Evolutionary conservation across 2,888 invertebrate genomes (phyloP).

Genomic region (Ennomos erosarius): DNA sequence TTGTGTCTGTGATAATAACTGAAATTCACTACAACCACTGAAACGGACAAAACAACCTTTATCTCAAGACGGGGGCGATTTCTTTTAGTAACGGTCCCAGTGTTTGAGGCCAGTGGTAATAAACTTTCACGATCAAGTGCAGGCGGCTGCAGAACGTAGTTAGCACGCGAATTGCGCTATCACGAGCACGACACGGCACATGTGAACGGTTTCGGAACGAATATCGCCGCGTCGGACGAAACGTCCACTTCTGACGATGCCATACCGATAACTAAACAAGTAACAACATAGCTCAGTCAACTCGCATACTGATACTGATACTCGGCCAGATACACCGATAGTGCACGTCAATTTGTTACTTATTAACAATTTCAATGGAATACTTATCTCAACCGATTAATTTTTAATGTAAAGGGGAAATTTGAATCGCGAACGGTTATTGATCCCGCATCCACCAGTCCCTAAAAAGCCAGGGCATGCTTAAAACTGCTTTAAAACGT

Average conservation of each 20-base stretch:
- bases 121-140: conserved; percentile 83
- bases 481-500: too few species aligned
- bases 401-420: too few species aligned
- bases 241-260: conserved; percentile 69
- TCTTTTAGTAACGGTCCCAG: conserved; percentile 77
- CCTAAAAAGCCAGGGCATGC: too few species aligned
- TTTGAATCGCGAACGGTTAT: too few species aligned
- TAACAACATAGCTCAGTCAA: conserved; percentile 42
- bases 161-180: conserved; percentile 66
- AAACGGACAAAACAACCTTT: conserved; percentile 57
- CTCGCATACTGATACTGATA: conserved; percentile 39
- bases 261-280: conserved; percentile 70
- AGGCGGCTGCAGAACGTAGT: conserved; percentile 63
- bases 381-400: too few species aligned
- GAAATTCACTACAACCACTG: conserved; percentile 45
- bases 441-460: too few species aligned
- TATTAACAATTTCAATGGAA: conserved; percentile 13
- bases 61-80: conserved; percentile 61
- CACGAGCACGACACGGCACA: conserved; percentile 55
- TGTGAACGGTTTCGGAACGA: conserved; percentile 53
- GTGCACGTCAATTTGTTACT: conserved; percentile 28
- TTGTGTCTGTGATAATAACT: conserved; percentile 15
- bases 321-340: conserved; percentile 45
- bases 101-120: conserved; percentile 77
- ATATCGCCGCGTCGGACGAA: conserved; percentile 48